Base-by-base conservation (phyloP, 2,888 invertebrate species). In the Cosmorhoe ocellata region DNA sequence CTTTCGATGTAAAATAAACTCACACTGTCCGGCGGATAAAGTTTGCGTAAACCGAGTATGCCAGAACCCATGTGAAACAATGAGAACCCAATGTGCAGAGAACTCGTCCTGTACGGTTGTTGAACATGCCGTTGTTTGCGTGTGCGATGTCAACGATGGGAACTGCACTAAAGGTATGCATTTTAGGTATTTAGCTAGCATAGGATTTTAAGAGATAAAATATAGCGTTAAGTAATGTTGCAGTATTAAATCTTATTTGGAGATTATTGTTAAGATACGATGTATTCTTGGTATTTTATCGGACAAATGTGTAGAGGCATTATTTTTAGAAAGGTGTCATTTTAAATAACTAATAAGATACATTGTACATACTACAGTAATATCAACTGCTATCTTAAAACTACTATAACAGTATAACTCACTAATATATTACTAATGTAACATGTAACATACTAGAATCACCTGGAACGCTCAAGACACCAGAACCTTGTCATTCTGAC, bases 401-500 rank as follows among this genome's bases (percentile, higher is more conserved):
- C 7, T 7, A 24, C 24, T 24, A 6, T 3, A 24, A 5, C 1
- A 24, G 34, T 52, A 30, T 82, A 82, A 87, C 79, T 72, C 65
- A 85, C 82, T 84, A 82, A 85, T 74, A 84, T 72, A 57, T 71
- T 2, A 24, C 24, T 69, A 50, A 58, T 77, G 70, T 74, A 81
- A 76, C 80, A 76, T 84, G 79, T 87, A 88, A 88, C 74, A 81
- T 72, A 83, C 71, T 92, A 94, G 94, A 93, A 91, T 91, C 93
- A 78, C 92, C 93, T 71, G 94, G 93, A 81, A 92, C 91, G 79
- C 91, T 92, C 71, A 94, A 94, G 84, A 92, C 92, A 79, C 94
- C 93, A 70, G 95, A 93, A 85, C 94, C 95, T 74, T 96, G 96
- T 91, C 93, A 94, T 86, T 94, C 94, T 79, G 95, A 96, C 87